A percentile compares a stretch with the other conserved stretches of the same genome.
These are phyloP conservation scores for Idaea biselata DNA, from an alignment of 2,888 invertebrate genomes.

Conservation along the genomic window DNA sequence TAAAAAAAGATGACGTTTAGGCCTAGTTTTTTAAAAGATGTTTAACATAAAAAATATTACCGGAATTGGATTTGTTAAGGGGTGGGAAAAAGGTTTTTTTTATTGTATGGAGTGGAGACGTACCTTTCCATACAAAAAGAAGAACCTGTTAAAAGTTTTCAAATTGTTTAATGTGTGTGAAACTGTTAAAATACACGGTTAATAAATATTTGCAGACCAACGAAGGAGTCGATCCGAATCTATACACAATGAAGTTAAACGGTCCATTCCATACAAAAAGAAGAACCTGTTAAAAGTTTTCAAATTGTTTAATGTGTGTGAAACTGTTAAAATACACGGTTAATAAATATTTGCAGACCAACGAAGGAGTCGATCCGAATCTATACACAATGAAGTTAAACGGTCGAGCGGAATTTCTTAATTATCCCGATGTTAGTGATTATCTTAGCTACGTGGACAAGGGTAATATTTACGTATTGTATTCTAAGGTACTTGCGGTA, in stretches of 20 bases:
- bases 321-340: not conserved
- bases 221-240: slow-evolving; percentile 56
- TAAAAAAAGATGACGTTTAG: too few species aligned
- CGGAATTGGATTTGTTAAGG: too few species aligned
- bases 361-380: slow-evolving; percentile 57
- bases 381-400: slow-evolving; percentile 65
- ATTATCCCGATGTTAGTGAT: slow-evolving; percentile 43
- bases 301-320: not conserved
- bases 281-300: not conserved
- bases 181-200: not conserved
- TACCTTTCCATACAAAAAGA: too few species aligned
- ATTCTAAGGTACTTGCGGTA: too few species aligned
- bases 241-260: slow-evolving; percentile 66
- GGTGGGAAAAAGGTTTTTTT: too few species aligned
- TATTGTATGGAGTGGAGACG: too few species aligned
- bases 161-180: not conserved
- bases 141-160: not conserved
- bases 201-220: slow-evolving; percentile 45
- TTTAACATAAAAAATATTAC: too few species aligned
- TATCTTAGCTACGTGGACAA: slow-evolving; percentile 54
- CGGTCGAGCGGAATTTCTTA: slow-evolving; percentile 60
- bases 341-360: slow-evolving; percentile 43
- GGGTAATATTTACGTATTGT: too few species aligned
- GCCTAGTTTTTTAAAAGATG: too few species aligned
- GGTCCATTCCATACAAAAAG: too few species aligned